phyloP scores from a whole-genome alignment of 2,797 vertebrate species.

The Acanthurus tractus region DNA sequence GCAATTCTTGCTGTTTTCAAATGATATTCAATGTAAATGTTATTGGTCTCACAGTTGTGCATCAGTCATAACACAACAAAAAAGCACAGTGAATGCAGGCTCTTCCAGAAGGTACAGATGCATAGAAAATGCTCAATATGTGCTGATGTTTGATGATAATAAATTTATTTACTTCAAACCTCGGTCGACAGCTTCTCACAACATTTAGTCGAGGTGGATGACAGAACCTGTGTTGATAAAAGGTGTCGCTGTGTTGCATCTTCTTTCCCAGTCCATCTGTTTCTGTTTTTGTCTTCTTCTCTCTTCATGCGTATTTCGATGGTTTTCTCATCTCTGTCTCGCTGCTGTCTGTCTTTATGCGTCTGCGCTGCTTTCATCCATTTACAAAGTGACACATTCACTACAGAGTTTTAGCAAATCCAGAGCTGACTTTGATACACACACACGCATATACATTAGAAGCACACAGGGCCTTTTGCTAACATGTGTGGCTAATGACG shows the following conservation, averaged over 20 bases:
- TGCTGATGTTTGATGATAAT: neutral
- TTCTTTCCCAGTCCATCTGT: conserved; percentile 14
- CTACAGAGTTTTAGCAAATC: conserved; percentile 32
- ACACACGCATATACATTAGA: conserved; percentile 1
- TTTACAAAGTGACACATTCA: conserved; percentile 39
- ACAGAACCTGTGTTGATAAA: conserved; percentile 17
- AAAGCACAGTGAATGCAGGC: neutral
- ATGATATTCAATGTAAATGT: neutral
- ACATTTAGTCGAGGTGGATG: conserved; percentile 5
- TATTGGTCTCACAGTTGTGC: neutral
- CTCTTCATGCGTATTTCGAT: conserved; percentile 3
- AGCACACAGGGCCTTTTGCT: conserved; percentile 2
- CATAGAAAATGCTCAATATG: neutral
- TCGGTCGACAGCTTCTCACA: neutral
- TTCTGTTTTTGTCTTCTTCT: conserved; percentile 26
- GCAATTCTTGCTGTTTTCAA: neutral
- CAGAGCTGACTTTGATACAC: conserved; percentile 46
- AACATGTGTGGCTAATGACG: conserved; percentile 45
- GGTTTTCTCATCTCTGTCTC: conserved; percentile 18
- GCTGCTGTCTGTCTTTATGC: conserved; percentile 1
- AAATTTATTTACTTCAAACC: neutral
- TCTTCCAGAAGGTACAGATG: neutral
- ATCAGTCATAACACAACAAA: neutral
- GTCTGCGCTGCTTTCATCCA: conserved; percentile 32
- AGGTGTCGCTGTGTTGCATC: conserved; percentile 10